Evolutionary conservation across 2,888 invertebrate genomes (phyloP).

Genomic region (Mylabris sibirica): DNA sequence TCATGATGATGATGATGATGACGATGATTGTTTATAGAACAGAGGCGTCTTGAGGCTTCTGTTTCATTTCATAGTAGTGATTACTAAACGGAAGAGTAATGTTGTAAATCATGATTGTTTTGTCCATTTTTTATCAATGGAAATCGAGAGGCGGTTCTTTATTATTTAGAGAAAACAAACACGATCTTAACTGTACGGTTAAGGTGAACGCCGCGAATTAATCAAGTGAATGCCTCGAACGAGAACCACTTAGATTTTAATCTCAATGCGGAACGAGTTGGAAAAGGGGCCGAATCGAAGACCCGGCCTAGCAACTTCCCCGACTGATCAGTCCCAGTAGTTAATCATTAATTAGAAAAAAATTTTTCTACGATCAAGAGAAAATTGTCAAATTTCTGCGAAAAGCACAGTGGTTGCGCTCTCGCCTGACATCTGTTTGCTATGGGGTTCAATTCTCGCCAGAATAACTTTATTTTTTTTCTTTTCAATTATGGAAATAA

Average conservation of each 20-base stretch:
- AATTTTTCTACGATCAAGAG: too few species aligned
- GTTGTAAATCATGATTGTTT: slow-evolving; percentile 26
- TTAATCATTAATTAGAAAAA: too few species aligned
- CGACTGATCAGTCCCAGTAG: too few species aligned
- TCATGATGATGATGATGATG: background rate
- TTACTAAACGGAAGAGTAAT: slow-evolving; percentile 15
- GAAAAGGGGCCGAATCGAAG: too few species aligned
- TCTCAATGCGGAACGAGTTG: slow-evolving; percentile 13
- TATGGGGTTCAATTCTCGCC: too few species aligned
- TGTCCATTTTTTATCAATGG: slow-evolving; percentile 43
- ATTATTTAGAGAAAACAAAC: slow-evolving; percentile 51
- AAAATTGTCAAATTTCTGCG: too few species aligned
- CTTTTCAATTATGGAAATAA: too few species aligned
- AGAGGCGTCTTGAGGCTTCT: slow-evolving; percentile 37
- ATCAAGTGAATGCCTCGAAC: slow-evolving; percentile 5
- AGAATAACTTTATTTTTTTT: too few species aligned
- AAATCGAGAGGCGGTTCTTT: slow-evolving; percentile 47
- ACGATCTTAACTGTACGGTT: slow-evolving; percentile 38
- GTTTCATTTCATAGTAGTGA: slow-evolving; percentile 29
- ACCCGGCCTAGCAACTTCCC: too few species aligned
- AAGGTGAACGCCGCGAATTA: slow-evolving; percentile 24
- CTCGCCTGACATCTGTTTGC: too few species aligned
- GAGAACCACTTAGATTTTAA: slow-evolving; percentile 29
- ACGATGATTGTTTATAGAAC: slow-evolving; percentile 14
- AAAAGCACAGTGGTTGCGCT: too few species aligned